A percentile compares a stretch with the other conserved stretches of the same genome.
phyloP scores from a whole-genome alignment of 2,888 invertebrate species.

The Spatulosminthurus flaviceps region DNA sequence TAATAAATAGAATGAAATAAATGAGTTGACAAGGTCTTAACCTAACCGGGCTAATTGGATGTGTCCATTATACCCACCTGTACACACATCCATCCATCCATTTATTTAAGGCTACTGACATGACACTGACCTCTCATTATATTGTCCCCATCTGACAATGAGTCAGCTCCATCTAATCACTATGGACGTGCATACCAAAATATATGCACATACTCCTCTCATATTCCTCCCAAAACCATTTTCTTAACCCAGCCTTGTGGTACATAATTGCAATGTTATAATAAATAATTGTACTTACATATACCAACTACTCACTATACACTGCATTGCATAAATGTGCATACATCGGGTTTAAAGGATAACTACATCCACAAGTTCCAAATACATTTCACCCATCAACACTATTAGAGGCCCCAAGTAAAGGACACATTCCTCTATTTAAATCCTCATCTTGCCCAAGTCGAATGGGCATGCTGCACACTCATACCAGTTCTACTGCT shows the following conservation, averaged over 20 bases:
- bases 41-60: constrained; percentile 62
- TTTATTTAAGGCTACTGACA: constrained; percentile 41
- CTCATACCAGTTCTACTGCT: too few species aligned
- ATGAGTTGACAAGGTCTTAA: constrained; percentile 63
- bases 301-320: too few species aligned
- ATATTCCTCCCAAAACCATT: too few species aligned
- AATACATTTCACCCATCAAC: not conserved
- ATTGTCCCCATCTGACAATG: constrained; percentile 27
- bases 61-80: constrained; percentile 57
- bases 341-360: too few species aligned
- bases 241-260: too few species aligned
- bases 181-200: not conserved
- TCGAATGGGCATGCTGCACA: too few species aligned
- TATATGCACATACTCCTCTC: not conserved
- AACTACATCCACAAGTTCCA: too few species aligned
- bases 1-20: constrained; percentile 55
- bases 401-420: constrained; percentile 8
- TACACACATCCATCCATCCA: constrained; percentile 42
- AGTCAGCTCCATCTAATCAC: not conserved
- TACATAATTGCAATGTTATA: too few species aligned
- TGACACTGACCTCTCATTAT: constrained; percentile 46
- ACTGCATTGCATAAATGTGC: too few species aligned
- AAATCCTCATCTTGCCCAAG: too few species aligned
- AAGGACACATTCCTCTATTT: not conserved
- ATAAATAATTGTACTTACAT: too few species aligned